A percentile compares a stretch with the other conserved stretches of the same genome.
Conservation (phyloP, 2,797 vertebrate genomes). For the Chaunax sp. region DNA sequence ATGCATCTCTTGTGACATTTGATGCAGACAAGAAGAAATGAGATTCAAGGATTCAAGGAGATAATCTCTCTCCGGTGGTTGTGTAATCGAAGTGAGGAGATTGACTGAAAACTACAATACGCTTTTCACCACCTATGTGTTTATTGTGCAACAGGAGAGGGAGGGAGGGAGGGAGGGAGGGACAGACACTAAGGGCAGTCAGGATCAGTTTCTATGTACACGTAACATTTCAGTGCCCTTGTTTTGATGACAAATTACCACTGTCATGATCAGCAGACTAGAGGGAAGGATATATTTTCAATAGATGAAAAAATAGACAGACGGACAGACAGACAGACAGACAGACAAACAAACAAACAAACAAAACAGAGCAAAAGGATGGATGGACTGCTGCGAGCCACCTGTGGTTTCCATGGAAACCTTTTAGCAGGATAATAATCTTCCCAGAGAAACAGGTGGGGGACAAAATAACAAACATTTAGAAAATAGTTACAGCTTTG, state of each 20-base stretch:
- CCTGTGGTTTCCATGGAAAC: conserved; percentile 53
- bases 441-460: conserved; percentile 14
- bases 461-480: conserved; percentile 8
- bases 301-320: background rate
- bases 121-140: conserved; percentile 21
- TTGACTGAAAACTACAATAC: conserved; percentile 45
- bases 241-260: conserved; percentile 16
- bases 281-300: conserved; percentile 17
- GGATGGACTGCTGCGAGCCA: conserved; percentile 25
- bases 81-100: conserved; percentile 29
- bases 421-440: conserved; percentile 6
- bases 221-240: conserved; percentile 24
- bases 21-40: conserved; percentile 49
- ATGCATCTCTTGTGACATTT: conserved; percentile 44
- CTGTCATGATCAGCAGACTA: conserved; percentile 25
- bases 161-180: background rate
- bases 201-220: conserved; percentile 56
- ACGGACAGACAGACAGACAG: too few relatives aligned
- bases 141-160: conserved; percentile 1
- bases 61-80: conserved; percentile 47
- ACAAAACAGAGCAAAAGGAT: conserved; percentile 34
- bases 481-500: background rate
- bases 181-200: background rate
- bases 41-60: conserved; percentile 46
- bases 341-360: too few relatives aligned